Conservation (phyloP, 2,797 vertebrate species). For the Xiphophorus birchmanni region DNA sequence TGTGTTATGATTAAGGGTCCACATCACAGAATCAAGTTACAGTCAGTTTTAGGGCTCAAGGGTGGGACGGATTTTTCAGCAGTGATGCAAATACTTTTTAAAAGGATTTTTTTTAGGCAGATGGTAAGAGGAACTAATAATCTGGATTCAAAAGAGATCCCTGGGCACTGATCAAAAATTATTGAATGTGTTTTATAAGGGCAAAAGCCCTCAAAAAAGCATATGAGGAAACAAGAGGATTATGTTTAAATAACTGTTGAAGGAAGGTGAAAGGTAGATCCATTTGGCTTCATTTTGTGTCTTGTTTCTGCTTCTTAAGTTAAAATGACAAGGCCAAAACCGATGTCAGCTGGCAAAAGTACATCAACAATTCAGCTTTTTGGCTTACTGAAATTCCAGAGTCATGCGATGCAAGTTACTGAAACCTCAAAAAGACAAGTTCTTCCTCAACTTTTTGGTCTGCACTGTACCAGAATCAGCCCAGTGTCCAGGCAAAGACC, state of each 20-base stretch:
- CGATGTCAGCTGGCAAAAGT: background rate
- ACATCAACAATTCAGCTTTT: conserved; percentile 2
- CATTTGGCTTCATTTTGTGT: background rate
- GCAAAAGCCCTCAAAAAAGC: background rate
- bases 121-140: conserved; percentile 34
- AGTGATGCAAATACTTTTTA: conserved; percentile 58
- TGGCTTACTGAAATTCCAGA: background rate
- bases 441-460: background rate
- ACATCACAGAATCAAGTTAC: conserved; percentile 68
- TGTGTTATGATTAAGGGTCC: conserved; percentile 59
- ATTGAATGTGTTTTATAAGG: conserved; percentile 4
- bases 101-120: conserved; percentile 23
- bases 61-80: conserved; percentile 56
- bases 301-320: background rate
- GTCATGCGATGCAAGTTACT: background rate
- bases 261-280: background rate
- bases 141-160: conserved; percentile 31
- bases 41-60: conserved; percentile 53
- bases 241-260: background rate
- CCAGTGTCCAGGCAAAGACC: background rate
- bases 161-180: conserved; percentile 9
- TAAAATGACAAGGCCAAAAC: conserved; percentile 11
- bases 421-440: background rate
- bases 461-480: background rate
- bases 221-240: background rate